phyloP scores from a whole-genome alignment of 1,140 invertebrate genomes.

The Lysiphlebus fabarum region DNA sequence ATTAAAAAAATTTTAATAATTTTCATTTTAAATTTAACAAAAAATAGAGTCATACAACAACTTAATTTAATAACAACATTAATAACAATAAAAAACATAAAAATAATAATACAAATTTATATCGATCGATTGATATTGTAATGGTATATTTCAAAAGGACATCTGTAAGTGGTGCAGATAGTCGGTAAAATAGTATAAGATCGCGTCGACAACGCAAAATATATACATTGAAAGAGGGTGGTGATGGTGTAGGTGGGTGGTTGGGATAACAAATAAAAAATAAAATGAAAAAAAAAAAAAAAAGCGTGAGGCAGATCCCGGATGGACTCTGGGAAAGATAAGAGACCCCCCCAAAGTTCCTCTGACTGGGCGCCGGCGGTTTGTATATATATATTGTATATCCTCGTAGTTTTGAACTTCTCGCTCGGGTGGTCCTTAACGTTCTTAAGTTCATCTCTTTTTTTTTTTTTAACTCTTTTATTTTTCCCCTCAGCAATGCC shows the following conservation, averaged over 20 bases:
- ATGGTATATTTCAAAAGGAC: constrained; percentile 40
- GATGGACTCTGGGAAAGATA: constrained; percentile 45
- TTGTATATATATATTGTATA: constrained; percentile 43
- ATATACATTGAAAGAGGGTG: neutral
- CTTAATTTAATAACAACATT: too few relatives aligned
- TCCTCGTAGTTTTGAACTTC: constrained; percentile 35
- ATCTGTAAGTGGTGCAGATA: constrained; percentile 13
- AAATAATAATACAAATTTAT: constrained; percentile 6
- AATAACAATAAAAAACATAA: too few relatives aligned
- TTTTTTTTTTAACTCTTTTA: constrained; percentile 17
- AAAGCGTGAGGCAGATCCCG: constrained; percentile 41
- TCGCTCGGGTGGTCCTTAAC: constrained; percentile 53
- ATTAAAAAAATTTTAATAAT: too few relatives aligned
- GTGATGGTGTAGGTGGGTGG: neutral
- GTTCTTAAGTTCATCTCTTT: constrained; percentile 30
- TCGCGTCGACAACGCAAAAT: neutral
- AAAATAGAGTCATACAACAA: too few relatives aligned
- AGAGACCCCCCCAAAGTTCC: constrained; percentile 52
- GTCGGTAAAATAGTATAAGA: neutral
- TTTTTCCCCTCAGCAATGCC: constrained; percentile 12
- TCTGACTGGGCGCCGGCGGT: constrained; percentile 46
- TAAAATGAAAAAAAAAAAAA: constrained; percentile 25
- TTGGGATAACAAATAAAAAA: constrained; percentile 11
- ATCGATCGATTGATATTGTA: constrained; percentile 21
- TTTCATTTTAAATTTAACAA: too few relatives aligned